A percentile compares a stretch with the other conserved stretches of the same genome.
phyloP scores from a whole-genome alignment of 2,113 vertebrate species.

The Dasyornis broadbenti region DNA sequence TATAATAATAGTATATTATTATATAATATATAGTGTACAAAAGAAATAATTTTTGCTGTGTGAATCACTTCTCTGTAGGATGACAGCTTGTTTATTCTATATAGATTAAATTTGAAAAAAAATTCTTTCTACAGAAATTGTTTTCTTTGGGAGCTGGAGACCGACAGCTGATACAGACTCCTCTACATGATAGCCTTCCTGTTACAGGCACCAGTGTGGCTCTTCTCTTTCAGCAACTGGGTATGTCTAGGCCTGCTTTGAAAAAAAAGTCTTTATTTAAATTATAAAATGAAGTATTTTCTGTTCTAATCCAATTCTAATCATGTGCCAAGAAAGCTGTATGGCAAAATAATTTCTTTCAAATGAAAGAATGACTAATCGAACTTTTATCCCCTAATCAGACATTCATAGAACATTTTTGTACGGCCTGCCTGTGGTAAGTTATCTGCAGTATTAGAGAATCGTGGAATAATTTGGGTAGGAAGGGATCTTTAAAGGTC shows the following conservation, averaged over 20 bases:
- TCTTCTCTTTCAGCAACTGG: constrained; percentile 95
- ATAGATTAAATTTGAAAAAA: background rate
- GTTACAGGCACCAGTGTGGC: constrained; percentile 92
- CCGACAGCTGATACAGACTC: constrained; percentile 95
- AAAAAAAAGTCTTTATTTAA: background rate
- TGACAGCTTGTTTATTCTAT: background rate
- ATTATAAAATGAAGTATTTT: background rate
- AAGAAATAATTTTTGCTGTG: background rate
- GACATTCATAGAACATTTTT: background rate
- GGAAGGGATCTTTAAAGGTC: background rate
- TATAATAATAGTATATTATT: too few relatives aligned
- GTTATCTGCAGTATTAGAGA: background rate
- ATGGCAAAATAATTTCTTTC: background rate
- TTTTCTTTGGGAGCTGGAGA: constrained; percentile 97
- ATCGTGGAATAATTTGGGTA: background rate
- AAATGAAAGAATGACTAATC: background rate
- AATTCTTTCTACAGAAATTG: constrained; percentile 82
- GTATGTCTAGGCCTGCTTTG: constrained; percentile 73
- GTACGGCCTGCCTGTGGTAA: background rate
- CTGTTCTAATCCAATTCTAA: background rate
- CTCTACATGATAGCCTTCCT: constrained; percentile 88
- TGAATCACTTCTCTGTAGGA: background rate
- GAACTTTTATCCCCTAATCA: background rate
- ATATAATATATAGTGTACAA: background rate
- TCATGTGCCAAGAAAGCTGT: background rate